phyloP scores from a whole-genome alignment of 2,113 vertebrate species.

The Xenus cinereus region DNA sequence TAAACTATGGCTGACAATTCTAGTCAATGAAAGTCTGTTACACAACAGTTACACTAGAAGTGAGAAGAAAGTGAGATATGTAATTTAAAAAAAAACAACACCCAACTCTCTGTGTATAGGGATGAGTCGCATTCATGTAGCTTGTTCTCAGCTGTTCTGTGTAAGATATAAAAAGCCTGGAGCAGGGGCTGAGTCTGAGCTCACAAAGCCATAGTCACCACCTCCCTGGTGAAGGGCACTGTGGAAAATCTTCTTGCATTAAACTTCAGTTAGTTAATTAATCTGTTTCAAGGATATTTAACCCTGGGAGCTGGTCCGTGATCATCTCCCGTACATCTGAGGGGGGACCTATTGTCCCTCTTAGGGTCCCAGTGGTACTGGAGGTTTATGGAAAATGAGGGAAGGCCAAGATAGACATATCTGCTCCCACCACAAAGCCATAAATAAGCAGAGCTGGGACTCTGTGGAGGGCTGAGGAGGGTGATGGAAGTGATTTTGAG shows the following conservation, averaged over 20 bases:
- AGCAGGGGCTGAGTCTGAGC: neutral
- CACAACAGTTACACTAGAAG: neutral
- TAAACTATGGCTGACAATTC: neutral
- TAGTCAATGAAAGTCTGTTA: neutral
- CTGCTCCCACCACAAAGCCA: neutral
- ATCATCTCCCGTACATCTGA: neutral
- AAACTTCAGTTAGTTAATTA: neutral
- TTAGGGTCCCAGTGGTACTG: neutral
- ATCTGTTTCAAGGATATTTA: neutral
- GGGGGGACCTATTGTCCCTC: too few relatives aligned
- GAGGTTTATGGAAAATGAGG: neutral
- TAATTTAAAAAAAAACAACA: neutral
- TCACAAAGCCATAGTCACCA: neutral
- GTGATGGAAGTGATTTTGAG: neutral
- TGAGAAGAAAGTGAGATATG: neutral
- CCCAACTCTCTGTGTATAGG: neutral
- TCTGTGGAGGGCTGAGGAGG: fast-evolving
- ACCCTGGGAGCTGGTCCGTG: neutral
- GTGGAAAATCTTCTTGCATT: neutral
- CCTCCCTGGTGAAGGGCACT: neutral
- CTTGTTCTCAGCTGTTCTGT: neutral
- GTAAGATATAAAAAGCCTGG: neutral
- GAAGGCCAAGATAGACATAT: fast-evolving
- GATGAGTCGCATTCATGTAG: neutral
- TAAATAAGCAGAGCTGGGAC: neutral